A percentile compares a stretch with the other conserved stretches of the same genome.
Evolutionary conservation across 2,113 vertebrate genomes (phyloP).

Genomic region (Saimiri boliviensis): DNA sequence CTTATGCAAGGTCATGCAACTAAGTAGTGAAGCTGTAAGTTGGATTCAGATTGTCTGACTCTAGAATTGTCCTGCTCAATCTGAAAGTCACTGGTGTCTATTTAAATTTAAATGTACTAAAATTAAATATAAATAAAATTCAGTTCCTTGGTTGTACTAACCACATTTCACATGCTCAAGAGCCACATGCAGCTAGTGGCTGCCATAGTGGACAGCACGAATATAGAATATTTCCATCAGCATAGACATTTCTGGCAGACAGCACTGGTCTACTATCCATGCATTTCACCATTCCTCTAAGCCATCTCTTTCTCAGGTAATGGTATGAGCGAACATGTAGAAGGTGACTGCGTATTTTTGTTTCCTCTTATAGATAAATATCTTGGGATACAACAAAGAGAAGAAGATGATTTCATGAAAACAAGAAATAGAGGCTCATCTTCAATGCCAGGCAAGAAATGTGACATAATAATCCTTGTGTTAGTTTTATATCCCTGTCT

Average conservation of each 20-base stretch:
- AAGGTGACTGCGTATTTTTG: neutral
- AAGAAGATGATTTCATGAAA: neutral
- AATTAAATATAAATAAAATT: neutral
- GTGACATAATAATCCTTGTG: neutral
- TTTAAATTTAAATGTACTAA: neutral
- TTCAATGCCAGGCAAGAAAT: neutral
- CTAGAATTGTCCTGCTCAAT: neutral
- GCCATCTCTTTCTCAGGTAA: neutral
- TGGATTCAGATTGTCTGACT: neutral
- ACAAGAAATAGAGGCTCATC: neutral
- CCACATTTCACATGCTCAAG: neutral
- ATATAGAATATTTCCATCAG: neutral
- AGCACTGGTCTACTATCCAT: neutral
- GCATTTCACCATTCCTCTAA: neutral
- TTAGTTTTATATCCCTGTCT: neutral
- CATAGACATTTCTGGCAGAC: neutral
- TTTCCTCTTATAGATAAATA: neutral
- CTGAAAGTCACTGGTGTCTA: neutral
- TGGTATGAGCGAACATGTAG: neutral
- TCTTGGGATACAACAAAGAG: neutral
- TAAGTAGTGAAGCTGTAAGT: neutral
- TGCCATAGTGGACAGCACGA: neutral
- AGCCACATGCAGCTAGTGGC: neutral
- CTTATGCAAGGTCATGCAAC: neutral
- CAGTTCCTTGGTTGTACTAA: neutral